phyloP scores from a whole-genome alignment of 2,113 vertebrate species.

The Seriola rivoliana region DNA sequence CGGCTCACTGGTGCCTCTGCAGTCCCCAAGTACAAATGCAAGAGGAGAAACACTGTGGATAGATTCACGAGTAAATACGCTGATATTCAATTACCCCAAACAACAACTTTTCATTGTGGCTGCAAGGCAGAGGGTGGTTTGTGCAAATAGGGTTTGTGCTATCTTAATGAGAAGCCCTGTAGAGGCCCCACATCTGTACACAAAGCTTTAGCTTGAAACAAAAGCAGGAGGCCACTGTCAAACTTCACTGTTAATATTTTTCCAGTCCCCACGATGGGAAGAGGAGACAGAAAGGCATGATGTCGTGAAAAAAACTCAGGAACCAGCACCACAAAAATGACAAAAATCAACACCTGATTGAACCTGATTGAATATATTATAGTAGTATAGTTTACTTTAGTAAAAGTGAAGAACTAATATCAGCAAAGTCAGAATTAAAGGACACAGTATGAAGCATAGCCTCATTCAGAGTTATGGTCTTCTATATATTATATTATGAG shows the following conservation, averaged over 20 bases:
- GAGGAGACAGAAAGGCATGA: too few species aligned
- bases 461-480: neutral
- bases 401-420: neutral
- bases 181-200: neutral
- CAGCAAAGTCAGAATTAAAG: neutral
- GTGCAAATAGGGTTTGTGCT: too few species aligned
- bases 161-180: too few species aligned
- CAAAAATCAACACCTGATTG: neutral
- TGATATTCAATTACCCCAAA: neutral
- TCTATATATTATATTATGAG: neutral
- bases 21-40: conserved; percentile 6
- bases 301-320: too few species aligned
- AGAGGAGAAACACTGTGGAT: conserved; percentile 12
- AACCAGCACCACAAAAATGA: neutral
- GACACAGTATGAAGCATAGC: too few species aligned
- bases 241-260: too few species aligned
- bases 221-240: too few species aligned
- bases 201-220: neutral
- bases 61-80: neutral
- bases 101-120: neutral
- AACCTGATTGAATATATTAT: neutral
- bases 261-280: too few species aligned
- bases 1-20: conserved; percentile 25
- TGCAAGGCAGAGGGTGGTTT: neutral
- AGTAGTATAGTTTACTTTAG: neutral